Base-by-base conservation (phyloP, 2,113 vertebrate species). In the Parus major region DNA sequence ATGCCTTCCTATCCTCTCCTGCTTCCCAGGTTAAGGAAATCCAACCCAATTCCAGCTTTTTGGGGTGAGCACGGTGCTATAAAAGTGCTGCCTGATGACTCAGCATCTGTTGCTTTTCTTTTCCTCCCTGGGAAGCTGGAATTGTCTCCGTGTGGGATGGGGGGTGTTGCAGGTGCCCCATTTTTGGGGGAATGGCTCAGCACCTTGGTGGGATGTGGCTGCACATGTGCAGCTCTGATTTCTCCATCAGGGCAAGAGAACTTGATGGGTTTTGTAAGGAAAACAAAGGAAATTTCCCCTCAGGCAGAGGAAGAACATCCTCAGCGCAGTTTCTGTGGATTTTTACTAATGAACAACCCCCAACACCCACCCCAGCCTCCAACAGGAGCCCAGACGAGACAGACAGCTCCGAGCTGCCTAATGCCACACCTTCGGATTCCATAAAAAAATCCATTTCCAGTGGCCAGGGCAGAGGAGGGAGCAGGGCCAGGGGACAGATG, bases 101-200 rank as follows among this genome's bases (percentile, higher is more conserved):
- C 93, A 85, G 94, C 89, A 95, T 82, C 87, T 94, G 81, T 65
- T 73, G 87, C 93, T 92, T 71, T 39, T 55, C 55, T 70, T 70
- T 63, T 15, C 28, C 59, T 2, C 68, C 35, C n/a, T 1, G 17
- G 65, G 61, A 4, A 31, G 56, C 36, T 25, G 86, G 71, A 27
- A 1, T 11, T 49, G 19, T 0, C n/a, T 18, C 64, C 0, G 0
- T 2, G n/a, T 1, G 12, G 31, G 63, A 5, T 27, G 35, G 7
- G 35, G 47, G n/a, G 29, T 7, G 35, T 0, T 68, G 84, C 81
- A 72, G 92, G 80, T 57, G 41, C 53, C 57, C 4, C 17, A 15
- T 44, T 22, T 25, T 76, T 27, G 3, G 16, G 16, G 88, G 55
- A 15, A 15, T 20, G 42, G 80, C 77, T 68, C 85, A 83, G 94